Evolutionary conservation across 2,888 invertebrate genomes (phyloP), one percentile per base, ranked within the genome.

Genomic region (Eupithecia pulchellata): DNA sequence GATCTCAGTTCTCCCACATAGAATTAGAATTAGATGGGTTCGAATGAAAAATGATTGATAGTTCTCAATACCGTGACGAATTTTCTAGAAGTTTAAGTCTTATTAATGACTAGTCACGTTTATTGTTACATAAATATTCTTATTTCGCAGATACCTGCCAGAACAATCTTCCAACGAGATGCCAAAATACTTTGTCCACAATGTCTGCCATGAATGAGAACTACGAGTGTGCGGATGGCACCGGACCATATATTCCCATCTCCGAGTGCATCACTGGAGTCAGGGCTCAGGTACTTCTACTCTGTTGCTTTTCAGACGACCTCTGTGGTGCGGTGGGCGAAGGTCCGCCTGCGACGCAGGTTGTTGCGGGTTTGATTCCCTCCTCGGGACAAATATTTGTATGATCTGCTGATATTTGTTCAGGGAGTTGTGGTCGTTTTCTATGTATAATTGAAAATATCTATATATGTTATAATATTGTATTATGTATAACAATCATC

Each of bases 191-290:
- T 62, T 39, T 82, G 36, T 69, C 69, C 4, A 52, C 81, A 8
- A 74, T 81, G 39, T 70, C 84, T 2, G 80, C 84, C 0, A 75
- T 80, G 74, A 86, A 81, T 63, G 86, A 86, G n/a, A 84, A 84
- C 32, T 83, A 82, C 63, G 86, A 85, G 55, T 69, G 79, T 62
- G 76, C 81, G 2, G 85, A 90, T 20, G 78, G 81, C 32, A 89
- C 97, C 13, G 97, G 97, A 29, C 97, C 98, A 0, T 98, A 98
- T 88, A 98, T 98, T 90, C 97, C 98, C 11, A 98, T 98, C 79
- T 98, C 98, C 68, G 98, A 98, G 90, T 98, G 98, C 88, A 97
- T 97, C 80, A 98, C 98, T 39, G 98, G 98, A 65, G 96, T 95
- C 64, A 95, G 96, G 42, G 88, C 91, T 14, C 89, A 94, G 89